Base-by-base conservation (phyloP, 2,888 invertebrate species). In the Petrolisthes manimaculis region DNA sequence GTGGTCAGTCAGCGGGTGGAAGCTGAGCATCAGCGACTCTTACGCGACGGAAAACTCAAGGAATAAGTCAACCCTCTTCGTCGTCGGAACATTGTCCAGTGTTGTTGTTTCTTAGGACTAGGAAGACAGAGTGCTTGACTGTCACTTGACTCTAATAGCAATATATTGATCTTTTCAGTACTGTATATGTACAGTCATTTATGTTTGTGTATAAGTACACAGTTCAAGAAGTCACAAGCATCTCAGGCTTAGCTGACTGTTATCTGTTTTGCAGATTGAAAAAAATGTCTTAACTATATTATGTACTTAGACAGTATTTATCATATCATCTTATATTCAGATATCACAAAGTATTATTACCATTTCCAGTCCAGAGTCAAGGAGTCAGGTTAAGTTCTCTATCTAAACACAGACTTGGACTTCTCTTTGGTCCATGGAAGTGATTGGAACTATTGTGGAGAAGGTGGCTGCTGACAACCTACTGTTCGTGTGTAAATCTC, bases 1-100 rank as follows among this genome's bases (percentile, higher is more conserved):
- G 91, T 91, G 86, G 91, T 88, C 81, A 91, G 89, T 86, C 88
- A 89, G 79, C 86, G 91, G 56, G 89, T 91, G 79, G 89, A 89
- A 74, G 86, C 89, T 51, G 91, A 91, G 82, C 84, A 88, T 21
- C 91, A 89, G 79, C 91, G 91, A 77, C 89, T 91, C 61, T 55
- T 89, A 61, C 91, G 91, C 37, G 81, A 86, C 69, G 91, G 91
- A 78, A 89, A 86, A 79, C 86, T 90, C 84, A 89, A 86, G 86
- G 87, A 87, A 85, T 86, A 87, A 89, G 88, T 88, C 88, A 75
- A 55, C 88, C 88, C 88, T 84, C 83, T 83, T 80, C 88, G 18
- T 84, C 88, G 75, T 83, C 83, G 75, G 83, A 86, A 88, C 54
- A 84, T 61, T 84, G 84, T 84, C 83, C 83, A 67, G 79, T 87